Evolutionary conservation across 1,140 invertebrate species (phyloP).

Genomic region (Atta cephalotes): DNA sequence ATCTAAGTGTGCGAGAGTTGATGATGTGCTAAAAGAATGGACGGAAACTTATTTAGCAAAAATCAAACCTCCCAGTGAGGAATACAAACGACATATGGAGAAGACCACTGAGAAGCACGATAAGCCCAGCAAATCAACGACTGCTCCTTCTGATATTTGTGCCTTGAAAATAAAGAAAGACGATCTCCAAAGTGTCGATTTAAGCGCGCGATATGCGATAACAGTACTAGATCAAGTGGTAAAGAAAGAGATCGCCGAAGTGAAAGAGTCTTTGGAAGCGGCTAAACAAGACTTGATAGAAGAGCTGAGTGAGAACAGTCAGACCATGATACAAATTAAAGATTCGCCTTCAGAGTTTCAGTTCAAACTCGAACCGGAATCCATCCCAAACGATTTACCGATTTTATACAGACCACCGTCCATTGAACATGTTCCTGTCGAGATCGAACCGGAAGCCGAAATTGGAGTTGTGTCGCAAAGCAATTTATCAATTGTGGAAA

Average conservation of each 20-base stretch:
- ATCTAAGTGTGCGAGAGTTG: constrained; percentile 32
- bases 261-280: constrained; percentile 89
- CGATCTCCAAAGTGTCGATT: constrained; percentile 87
- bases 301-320: constrained; percentile 86
- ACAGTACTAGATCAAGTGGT: constrained; percentile 86
- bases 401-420: constrained; percentile 83
- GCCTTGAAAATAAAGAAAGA: constrained; percentile 90
- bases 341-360: constrained; percentile 91
- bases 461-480: constrained; percentile 65
- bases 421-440: constrained; percentile 74
- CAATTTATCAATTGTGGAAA: constrained; percentile 75
- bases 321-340: constrained; percentile 86
- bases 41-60: constrained; percentile 67
- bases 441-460: constrained; percentile 73
- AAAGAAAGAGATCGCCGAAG: constrained; percentile 89
- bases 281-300: constrained; percentile 89
- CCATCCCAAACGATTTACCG: constrained; percentile 84
- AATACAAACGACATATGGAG: constrained; percentile 74
- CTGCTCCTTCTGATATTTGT: constrained; percentile 86
- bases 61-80: constrained; percentile 66
- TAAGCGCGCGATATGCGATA: constrained; percentile 84
- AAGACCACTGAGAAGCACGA: constrained; percentile 69
- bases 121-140: constrained; percentile 73
- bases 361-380: constrained; percentile 87
- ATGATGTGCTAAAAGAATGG: constrained; percentile 68